Evolutionary conservation across 1,140 invertebrate species (phyloP), one percentile per base, ranked within the genome.

Genomic region (Drosophila sproati): DNA sequence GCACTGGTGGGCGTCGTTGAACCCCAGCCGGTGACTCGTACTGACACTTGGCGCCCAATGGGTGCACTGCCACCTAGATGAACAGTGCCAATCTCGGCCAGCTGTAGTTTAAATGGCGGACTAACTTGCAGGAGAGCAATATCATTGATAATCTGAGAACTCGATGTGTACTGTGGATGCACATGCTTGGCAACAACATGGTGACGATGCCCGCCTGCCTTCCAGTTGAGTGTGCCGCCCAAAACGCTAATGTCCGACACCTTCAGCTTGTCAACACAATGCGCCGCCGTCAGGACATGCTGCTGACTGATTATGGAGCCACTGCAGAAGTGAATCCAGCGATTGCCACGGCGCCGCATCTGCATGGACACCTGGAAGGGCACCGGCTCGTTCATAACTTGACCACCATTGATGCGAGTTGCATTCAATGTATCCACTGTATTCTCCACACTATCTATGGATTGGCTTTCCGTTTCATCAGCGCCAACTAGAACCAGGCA

Each of bases 171-270:
- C 28, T 85, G 70, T 0, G 91, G 90, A 74, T 92, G 90, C 4
- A 86, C 77, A 5, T 82, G 77, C 37, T 81, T 82, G 28, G 62
- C 66, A 31, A 72, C 8, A 5, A 91, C 56, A 8, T 64, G 64
- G 45, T 90, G 82, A 0, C 91, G 77, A 2, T 75, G 28, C 1
- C 94, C 94, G n/a, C 92, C 93, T 29, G 91, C 48, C 61, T 93
- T 91, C 77, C 94, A 88, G 32, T 87, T 93, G 37, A 93, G 93
- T 0, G 93, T 93, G 20, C 94, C 94, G 5, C 85, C 86, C 10
- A 94, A 89, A 2, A 93, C 92, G 4, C 80, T 85, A 0, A 94
- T 89, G 8, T 82, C 66, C 69, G 80, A 74, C 29, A 75, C 31
- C 35, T 75, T 80, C 70, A 88, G 75, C 59, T 91, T 88, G 7